Evolutionary conservation across 1,140 invertebrate genomes (phyloP).

Genomic region (Pseudomyrmex sp.): DNA sequence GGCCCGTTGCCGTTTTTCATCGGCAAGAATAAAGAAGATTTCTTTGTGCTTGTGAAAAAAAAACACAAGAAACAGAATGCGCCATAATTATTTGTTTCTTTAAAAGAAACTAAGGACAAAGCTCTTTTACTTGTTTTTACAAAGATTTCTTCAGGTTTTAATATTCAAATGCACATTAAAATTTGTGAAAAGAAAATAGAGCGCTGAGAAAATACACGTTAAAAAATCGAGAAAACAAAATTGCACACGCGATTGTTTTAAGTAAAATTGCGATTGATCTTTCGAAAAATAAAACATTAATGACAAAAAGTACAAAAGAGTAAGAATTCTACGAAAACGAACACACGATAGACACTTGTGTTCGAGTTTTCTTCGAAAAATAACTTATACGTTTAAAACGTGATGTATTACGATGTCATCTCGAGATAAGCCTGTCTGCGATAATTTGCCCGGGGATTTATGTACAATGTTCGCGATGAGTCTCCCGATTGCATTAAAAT

Average conservation of each 20-base stretch:
- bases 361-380: constrained; percentile 22
- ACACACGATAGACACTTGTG: constrained; percentile 20
- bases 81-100: neutral
- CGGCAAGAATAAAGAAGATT: too few species aligned
- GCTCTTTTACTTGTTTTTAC: neutral
- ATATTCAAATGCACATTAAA: neutral
- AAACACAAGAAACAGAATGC: neutral
- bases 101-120: constrained; percentile 3
- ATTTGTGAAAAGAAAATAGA: too few species aligned
- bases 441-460: constrained; percentile 36
- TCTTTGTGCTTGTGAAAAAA: too few species aligned
- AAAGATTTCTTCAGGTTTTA: neutral
- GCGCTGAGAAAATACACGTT: too few species aligned
- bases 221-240: too few species aligned
- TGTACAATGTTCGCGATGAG: constrained; percentile 7
- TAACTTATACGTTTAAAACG: constrained; percentile 26
- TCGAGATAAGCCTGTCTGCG: constrained; percentile 14
- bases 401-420: constrained; percentile 48
- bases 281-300: neutral
- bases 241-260: too few species aligned
- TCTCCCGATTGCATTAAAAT: constrained; percentile 37
- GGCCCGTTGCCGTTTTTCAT: too few species aligned
- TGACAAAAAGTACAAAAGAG: neutral
- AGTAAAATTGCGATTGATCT: neutral
- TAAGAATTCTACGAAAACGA: constrained; percentile 20